These are phyloP conservation scores for Caenorhabditis sp. DNA, from an alignment of 2,888 invertebrate species.

Conservation along the genomic window DNA sequence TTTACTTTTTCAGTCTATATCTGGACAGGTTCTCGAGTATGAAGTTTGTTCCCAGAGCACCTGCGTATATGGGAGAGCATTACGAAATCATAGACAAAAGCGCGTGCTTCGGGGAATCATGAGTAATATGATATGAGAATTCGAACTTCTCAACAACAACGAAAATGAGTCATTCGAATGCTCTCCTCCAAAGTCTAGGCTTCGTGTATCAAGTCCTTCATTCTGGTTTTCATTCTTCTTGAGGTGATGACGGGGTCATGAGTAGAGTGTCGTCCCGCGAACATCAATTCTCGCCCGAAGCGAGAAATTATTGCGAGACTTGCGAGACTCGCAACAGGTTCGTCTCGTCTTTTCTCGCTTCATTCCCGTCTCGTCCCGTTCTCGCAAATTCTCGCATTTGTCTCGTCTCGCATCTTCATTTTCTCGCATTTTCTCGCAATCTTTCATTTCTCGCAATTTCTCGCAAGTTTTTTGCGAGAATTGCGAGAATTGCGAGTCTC, in stretches of 20 bases:
- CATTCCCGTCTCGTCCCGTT: too few relatives aligned
- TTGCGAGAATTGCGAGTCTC: too few relatives aligned
- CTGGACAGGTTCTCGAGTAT: neutral
- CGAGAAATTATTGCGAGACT: too few relatives aligned
- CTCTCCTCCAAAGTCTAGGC: neutral
- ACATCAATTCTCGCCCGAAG: too few relatives aligned
- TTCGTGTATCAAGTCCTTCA: neutral
- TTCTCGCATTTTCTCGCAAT: too few relatives aligned
- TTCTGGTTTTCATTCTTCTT: neutral
- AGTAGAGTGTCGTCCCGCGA: too few relatives aligned
- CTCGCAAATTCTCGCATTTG: too few relatives aligned
- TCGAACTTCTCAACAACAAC: neutral
- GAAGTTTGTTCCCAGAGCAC: constrained; percentile 32
- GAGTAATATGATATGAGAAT: constrained; percentile 4
- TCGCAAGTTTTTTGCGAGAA: too few relatives aligned
- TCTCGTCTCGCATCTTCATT: too few relatives aligned
- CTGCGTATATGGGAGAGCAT: constrained; percentile 17
- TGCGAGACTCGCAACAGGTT: too few relatives aligned
- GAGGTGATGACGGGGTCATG: neutral
- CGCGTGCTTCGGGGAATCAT: constrained; percentile 13
- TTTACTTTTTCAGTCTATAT: neutral
- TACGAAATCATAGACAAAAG: constrained; percentile 20
- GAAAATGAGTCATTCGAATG: constrained; percentile 3
- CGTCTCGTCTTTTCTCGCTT: too few relatives aligned
- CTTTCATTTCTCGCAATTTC: too few relatives aligned